Base-by-base conservation (phyloP, 2,797 vertebrate genomes). In the Taeniopygia guttata region DNA sequence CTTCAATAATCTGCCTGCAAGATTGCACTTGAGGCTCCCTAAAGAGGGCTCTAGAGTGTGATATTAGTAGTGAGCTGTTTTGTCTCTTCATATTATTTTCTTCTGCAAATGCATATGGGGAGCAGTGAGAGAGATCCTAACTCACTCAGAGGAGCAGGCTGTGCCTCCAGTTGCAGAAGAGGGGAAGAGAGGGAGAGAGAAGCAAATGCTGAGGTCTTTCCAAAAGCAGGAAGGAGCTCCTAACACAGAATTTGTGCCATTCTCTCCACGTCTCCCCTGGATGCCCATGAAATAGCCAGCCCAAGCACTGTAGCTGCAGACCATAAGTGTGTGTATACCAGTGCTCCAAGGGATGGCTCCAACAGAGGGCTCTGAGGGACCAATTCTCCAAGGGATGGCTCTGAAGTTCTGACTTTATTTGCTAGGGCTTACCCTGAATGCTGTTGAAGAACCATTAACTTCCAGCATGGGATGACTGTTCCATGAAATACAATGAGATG, bases 1-100 rank as follows among this genome's bases (percentile, higher is more conserved):
- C 67, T 88, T 91, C 85, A 92, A 40, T 91, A 93, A 89, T 78
- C 46, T 91, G 43, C 51, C 54, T 62, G 22, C 34, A 91, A 85
- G 62, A 87, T 23, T 81, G 40, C 76, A 63, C 59, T 84, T 91
- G 72, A 94, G 10, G 17, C 58, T 88, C 62, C 76, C 63, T 93
- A 38, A 94, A 90, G 87, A 77, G 42, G 30, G 18, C 84, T 87
- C 49, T 56, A 63, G 76, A 55, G 58, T 77, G 34, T 67, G 67
- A 79, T 78, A 66, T 59, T 43, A 74, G 46, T 66, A 86, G 62
- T 59, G 69, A 89, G 16, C 34, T 84, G 29, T 34, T 87, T 81
- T 84, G 51, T 92, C 55, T 91, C 66, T 84, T 91, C 59, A 84
- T 45, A 62, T 70, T 46, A 62, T 49, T 34, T 82, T 74, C 64